Conservation (phyloP, 1,140 invertebrate genomes). For the Ladona fulva region DNA sequence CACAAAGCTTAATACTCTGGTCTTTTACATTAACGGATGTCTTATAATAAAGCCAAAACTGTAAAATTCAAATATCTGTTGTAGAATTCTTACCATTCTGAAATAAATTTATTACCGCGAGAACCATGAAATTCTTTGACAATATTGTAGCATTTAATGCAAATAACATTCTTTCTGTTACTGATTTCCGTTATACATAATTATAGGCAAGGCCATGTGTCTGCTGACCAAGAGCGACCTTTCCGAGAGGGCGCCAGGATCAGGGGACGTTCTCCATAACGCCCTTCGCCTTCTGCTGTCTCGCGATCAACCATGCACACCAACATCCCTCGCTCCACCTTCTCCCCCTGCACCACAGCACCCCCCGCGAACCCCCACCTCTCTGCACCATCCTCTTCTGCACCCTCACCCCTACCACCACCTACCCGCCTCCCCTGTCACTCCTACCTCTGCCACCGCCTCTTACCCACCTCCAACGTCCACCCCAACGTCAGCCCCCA, state of each 20-base stretch:
- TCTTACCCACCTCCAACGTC: slow-evolving; percentile 60
- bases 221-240: slow-evolving; percentile 82
- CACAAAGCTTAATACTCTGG: no score
- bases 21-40: no score
- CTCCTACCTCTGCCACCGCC: slow-evolving; percentile 25
- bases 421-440: slow-evolving; percentile 23
- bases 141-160: no score
- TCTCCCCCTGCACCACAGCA: slow-evolving; percentile 72
- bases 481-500: not conserved
- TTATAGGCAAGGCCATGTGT: slow-evolving; percentile 77
- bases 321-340: slow-evolving; percentile 46
- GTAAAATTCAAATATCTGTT: no score
- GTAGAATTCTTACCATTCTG: no score
- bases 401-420: slow-evolving; percentile 62
- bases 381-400: slow-evolving; percentile 24
- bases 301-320: slow-evolving; percentile 34
- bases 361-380: slow-evolving; percentile 37
- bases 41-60: no score
- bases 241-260: slow-evolving; percentile 79
- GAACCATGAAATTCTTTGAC: no score
- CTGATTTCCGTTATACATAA: slow-evolving; percentile 20
- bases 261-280: slow-evolving; percentile 89
- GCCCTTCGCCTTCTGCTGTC: slow-evolving; percentile 73
- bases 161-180: no score
- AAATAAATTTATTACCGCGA: no score